These are phyloP conservation scores for Gonocerus acuteangulatus DNA, from an alignment of 2,888 invertebrate species.

Conservation along the genomic window DNA sequence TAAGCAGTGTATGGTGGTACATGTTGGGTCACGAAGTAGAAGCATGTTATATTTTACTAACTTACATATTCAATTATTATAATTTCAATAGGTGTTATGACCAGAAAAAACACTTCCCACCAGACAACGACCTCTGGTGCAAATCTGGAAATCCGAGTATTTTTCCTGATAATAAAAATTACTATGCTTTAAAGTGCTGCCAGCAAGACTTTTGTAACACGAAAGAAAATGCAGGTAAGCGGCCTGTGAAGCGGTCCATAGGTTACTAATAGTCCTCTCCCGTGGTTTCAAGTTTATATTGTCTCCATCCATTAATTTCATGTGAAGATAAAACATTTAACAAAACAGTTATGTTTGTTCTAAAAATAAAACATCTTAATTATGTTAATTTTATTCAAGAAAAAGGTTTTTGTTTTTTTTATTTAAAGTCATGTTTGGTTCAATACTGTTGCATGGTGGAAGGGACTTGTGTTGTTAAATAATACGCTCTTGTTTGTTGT, in stretches of 20 bases:
- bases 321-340: too few relatives aligned
- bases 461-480: too few relatives aligned
- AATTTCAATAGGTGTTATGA: constrained; percentile 29
- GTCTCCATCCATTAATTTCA: too few relatives aligned
- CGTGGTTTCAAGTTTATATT: too few relatives aligned
- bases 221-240: constrained; percentile 6
- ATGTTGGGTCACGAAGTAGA: constrained; percentile 8
- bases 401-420: too few relatives aligned
- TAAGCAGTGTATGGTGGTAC: neutral
- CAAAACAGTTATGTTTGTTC: too few relatives aligned
- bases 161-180: constrained; percentile 6
- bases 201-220: constrained; percentile 24
- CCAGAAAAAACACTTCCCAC: constrained; percentile 32
- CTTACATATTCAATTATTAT: constrained; percentile 5
- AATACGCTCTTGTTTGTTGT: too few relatives aligned
- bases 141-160: neutral
- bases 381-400: too few relatives aligned
- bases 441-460: too few relatives aligned
- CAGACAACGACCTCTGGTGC: constrained; percentile 26
- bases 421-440: too few relatives aligned
- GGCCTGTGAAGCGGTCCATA: neutral
- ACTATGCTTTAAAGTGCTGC: constrained; percentile 23
- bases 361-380: too few relatives aligned
- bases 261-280: too few relatives aligned
- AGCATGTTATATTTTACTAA: constrained; percentile 18